These are phyloP conservation scores for Nothobranchius kuhntae DNA, from an alignment of 2,113 vertebrate genomes.

Conservation along the genomic window DNA sequence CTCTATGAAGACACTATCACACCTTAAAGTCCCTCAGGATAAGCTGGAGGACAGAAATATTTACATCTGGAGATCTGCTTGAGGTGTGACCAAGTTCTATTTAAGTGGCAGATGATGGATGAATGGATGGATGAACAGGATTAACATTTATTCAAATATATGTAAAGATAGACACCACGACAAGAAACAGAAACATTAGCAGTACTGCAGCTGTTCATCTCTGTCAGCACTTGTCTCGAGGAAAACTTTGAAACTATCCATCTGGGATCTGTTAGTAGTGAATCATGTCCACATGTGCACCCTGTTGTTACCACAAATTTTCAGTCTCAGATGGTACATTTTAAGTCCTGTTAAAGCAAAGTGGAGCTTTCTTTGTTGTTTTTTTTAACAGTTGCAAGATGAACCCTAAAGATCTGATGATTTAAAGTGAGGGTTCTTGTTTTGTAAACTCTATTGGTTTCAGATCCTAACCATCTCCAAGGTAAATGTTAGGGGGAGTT, in stretches of 20 bases:
- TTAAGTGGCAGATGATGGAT: too few species aligned
- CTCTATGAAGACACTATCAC: too few species aligned
- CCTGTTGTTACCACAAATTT: conserved; percentile 25
- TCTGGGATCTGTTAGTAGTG: conserved; percentile 52
- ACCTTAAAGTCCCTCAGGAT: too few species aligned
- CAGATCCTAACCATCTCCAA: not conserved
- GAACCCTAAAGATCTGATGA: not conserved
- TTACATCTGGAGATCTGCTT: too few species aligned
- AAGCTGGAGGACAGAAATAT: too few species aligned
- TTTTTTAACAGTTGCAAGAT: not conserved
- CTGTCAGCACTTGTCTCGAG: conserved; percentile 6
- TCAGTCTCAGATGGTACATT: conserved; percentile 7
- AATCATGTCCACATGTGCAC: conserved; percentile 48
- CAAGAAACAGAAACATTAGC: not conserved
- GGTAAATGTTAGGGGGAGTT: not conserved
- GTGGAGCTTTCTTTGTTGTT: not conserved
- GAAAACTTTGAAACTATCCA: not conserved
- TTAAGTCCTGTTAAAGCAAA: not conserved
- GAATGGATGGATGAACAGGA: too few species aligned
- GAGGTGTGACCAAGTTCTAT: too few species aligned
- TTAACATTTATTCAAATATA: too few species aligned
- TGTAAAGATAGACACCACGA: not conserved
- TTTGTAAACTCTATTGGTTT: not conserved
- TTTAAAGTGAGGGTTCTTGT: not conserved
- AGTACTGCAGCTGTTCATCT: not conserved